Base-by-base conservation (phyloP, 2,888 invertebrate species). In the Tridacna gigas region DNA sequence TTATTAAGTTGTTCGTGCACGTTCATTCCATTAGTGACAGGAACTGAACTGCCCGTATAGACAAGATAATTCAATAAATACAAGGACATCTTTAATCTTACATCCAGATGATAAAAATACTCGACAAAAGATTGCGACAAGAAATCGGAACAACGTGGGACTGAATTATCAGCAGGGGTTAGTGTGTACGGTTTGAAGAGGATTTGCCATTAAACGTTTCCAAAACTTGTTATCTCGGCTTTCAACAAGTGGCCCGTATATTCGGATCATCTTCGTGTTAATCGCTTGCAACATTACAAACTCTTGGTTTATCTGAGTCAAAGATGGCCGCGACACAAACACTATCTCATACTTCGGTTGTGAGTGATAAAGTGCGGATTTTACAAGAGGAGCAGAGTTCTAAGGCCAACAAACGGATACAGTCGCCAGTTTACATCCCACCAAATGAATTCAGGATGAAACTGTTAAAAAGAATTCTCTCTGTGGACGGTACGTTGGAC, bases 371-470 rank as follows among this genome's bases (percentile, higher is more conserved):
- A 65, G 28, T 81, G 37, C 78, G 81, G 3, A 48, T 73, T n/a
- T 22, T 37, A 0, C 74, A 74, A 13, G 61, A 73, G 18, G 79
- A 79, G 20, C 71, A 13, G 3, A 48, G 9, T 18, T 65, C 61
- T 37, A 56, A 48, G 26, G 56, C 78, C 66, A 75, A 66, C 15
- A 88, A 82, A 63, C 79, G 69, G 51, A 60, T 79, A 13, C 80
- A 80, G 63, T 82, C 79, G 1, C 87, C 89, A 18, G 79, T 88
- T 37, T 90, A 81, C 69, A 86, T 90, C 61, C 85, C 89, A 18
- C 90, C 90, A 9, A 80, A 84, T 37, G 88, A 89, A 74, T 90
- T 90, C 79, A 90, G 88, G 69, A 90, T 90, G 90, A 88, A 87
- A 71, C 77, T 90, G 0, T 66, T 90, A 56, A 88, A 86, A 47